Base-by-base conservation (phyloP, 1,140 invertebrate genomes). In the Diorhabda carinulata region DNA sequence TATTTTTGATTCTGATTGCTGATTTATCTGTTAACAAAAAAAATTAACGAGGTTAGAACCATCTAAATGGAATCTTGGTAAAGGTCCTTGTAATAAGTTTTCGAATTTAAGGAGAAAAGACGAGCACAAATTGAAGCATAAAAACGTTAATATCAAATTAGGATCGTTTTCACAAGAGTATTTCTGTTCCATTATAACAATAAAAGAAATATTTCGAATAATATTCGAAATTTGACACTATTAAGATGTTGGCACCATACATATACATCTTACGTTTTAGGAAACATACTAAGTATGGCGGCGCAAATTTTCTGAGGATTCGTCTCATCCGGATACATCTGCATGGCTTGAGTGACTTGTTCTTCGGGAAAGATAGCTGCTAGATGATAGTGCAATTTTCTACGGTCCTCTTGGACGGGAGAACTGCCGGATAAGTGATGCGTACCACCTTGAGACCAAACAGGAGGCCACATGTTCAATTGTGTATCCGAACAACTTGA, bases 301-400 rank as follows among this genome's bases (percentile, higher is more conserved):
- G 92, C 91, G 83, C 94, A 97, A 72, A 97, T 92, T 76, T 90
- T 90, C 76, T 96, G 90, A 0, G 94, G 88, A 81, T 96, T 91
- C 2, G 89, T 93, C 80, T 96, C 93, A 44, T 94, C 90, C 1
- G 95, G 95, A 82, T 92, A 91, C 58, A 91, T 79, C 61, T 90
- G 86, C 91, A 97, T 92, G 0, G 91, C 94, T 43, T 90, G 86
- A 42, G 88, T 86, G 1, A 98, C 95, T 79, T 95, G 91, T 68
- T 93, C 90, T 78, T 94, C 91, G 0, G 94, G 93, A 80, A 97
- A 97, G 52, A 97, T 89, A 52, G 89, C 91, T 6, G 91, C 87
- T 44, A 97, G 82, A 79, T 96, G 93, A 81, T 92, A 95, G 77
- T 93, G 93, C 68, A 95, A 81, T 69, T 88, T 85, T 42, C 88